Conservation (phyloP, 2,797 vertebrate genomes). For the Sebastes trivittatus region DNA sequence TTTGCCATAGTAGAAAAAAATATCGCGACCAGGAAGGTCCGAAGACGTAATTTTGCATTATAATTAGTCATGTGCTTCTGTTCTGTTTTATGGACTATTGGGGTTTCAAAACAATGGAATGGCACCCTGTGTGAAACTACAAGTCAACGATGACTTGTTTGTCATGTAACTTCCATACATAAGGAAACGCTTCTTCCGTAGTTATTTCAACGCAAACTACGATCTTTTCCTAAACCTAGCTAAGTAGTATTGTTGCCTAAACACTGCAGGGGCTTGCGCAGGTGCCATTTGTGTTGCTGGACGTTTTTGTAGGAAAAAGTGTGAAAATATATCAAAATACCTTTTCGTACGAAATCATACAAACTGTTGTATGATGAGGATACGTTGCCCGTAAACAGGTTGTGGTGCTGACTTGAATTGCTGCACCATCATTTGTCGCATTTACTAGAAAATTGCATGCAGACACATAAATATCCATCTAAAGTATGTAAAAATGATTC, state of each 20-base stretch:
- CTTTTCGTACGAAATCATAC: neutral
- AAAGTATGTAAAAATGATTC: neutral
- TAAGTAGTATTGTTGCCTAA: neutral
- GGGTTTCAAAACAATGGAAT: too few species aligned
- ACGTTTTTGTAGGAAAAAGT: neutral
- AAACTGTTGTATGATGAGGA: neutral
- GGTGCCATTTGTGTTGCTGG: neutral
- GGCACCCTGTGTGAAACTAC: neutral
- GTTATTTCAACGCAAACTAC: neutral
- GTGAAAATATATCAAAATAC: accelerated
- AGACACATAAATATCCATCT: neutral
- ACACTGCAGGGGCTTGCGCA: neutral
- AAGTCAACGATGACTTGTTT: neutral
- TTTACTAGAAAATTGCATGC: neutral
- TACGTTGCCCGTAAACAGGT: neutral
- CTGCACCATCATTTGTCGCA: neutral
- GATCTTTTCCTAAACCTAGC: neutral
- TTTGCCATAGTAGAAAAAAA: too few species aligned
- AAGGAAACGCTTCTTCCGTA: accelerated
- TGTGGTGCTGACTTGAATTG: neutral
- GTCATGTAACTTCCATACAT: neutral
- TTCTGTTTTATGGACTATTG: too few species aligned
- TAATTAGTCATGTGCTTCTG: too few species aligned
- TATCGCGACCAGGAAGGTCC: too few species aligned
- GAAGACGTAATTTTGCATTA: too few species aligned